Evolutionary conservation across 2,888 invertebrate genomes (phyloP).

Genomic region (Caenorhabditis wallacei): DNA sequence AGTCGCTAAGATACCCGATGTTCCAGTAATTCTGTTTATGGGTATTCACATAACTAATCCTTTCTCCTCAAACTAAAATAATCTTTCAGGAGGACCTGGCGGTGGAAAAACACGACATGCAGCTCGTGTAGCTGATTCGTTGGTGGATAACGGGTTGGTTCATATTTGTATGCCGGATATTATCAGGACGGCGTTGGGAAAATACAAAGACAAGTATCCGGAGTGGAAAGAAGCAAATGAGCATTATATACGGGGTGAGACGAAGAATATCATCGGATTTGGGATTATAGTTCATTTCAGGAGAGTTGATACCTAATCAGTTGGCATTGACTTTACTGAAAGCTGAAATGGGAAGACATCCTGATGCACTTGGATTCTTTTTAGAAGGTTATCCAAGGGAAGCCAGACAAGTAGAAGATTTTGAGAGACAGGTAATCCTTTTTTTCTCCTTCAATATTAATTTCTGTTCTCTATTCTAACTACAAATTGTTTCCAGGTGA

Average conservation of each 20-base stretch:
- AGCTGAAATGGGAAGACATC: conserved; percentile 82
- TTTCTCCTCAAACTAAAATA: not conserved
- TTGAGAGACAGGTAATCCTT: conserved; percentile 80
- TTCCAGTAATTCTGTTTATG: conserved; percentile 83
- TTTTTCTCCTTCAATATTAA: not conserved
- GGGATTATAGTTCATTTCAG: conserved; percentile 55
- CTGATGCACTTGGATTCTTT: conserved; percentile 78
- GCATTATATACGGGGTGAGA: conserved; percentile 77
- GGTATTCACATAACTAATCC: conserved; percentile 66
- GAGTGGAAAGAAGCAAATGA: conserved; percentile 83
- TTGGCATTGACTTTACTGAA: conserved; percentile 82
- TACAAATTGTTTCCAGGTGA: conserved; percentile 66
- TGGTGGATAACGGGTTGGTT: conserved; percentile 77
- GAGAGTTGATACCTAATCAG: conserved; percentile 82
- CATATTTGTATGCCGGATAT: conserved; percentile 83
- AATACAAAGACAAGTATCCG: conserved; percentile 81
- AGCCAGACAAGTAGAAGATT: conserved; percentile 83
- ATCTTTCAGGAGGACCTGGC: conserved; percentile 82
- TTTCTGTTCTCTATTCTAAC: no score
- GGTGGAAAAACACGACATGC: conserved; percentile 82
- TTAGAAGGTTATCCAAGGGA: conserved; percentile 83
- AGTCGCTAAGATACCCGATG: conserved; percentile 80
- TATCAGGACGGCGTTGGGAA: conserved; percentile 77
- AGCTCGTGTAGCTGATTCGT: conserved; percentile 71
- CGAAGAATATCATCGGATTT: not conserved